phyloP scores from a whole-genome alignment of 2,797 vertebrate species.

The Sebastes dallii region DNA sequence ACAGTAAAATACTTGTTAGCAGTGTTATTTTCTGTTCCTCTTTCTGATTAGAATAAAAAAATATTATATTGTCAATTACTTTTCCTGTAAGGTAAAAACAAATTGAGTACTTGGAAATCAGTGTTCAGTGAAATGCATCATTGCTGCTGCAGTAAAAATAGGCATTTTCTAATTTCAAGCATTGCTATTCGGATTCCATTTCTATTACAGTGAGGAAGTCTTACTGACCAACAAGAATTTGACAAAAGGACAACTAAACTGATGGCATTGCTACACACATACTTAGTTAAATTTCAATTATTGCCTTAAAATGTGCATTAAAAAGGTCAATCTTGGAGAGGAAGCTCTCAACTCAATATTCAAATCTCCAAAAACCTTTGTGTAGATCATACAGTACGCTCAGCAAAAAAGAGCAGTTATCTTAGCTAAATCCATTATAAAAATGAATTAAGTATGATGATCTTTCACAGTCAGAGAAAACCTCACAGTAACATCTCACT shows the following conservation, averaged over 20 bases:
- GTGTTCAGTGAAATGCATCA: constrained; percentile 48
- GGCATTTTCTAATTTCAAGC: constrained; percentile 19
- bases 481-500: constrained; percentile 41
- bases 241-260: neutral
- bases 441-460: neutral
- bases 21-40: constrained; percentile 55
- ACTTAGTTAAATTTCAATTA: constrained; percentile 1
- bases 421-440: neutral
- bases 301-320: constrained; percentile 20
- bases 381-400: neutral
- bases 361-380: neutral
- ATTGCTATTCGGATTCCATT: neutral
- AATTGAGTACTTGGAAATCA: constrained; percentile 30
- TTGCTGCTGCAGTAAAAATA: constrained; percentile 44
- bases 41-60: constrained; percentile 20
- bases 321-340: constrained; percentile 6
- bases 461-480: constrained; percentile 42
- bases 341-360: neutral
- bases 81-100: constrained; percentile 34
- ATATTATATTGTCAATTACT: constrained; percentile 4
- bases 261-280: neutral
- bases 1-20: constrained; percentile 14
- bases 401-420: neutral
- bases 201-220: constrained; percentile 9
- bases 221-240: neutral